phyloP scores from a whole-genome alignment of 2,888 invertebrate genomes.

The Drosophila falleni region DNA sequence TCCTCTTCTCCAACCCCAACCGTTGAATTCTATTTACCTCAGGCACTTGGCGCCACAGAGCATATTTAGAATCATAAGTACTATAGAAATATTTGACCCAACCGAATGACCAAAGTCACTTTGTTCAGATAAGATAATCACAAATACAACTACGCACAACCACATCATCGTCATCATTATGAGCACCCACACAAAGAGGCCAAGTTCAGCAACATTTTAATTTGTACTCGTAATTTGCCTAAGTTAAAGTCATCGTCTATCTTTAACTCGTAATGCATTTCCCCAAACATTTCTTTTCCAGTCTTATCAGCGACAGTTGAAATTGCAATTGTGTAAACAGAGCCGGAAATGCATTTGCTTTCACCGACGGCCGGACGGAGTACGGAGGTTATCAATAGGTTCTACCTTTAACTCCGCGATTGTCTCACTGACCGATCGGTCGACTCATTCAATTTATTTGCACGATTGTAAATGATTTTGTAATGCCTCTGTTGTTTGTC shows the following conservation, averaged over 20 bases:
- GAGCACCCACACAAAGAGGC: slow-evolving; percentile 60
- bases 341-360: slow-evolving; percentile 81
- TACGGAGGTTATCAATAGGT: slow-evolving; percentile 41
- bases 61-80: slow-evolving; percentile 47
- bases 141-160: not conserved
- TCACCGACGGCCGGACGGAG: slow-evolving; percentile 45
- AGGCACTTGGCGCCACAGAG: slow-evolving; percentile 62
- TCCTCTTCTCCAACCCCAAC: slow-evolving; percentile 11
- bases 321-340: slow-evolving; percentile 75
- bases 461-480: slow-evolving; percentile 43
- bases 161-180: slow-evolving; percentile 6
- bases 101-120: slow-evolving; percentile 61
- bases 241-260: slow-evolving; percentile 38
- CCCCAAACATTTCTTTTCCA: slow-evolving; percentile 35
- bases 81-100: slow-evolving; percentile 56
- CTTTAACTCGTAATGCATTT: slow-evolving; percentile 58
- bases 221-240: slow-evolving; percentile 39
- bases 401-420: slow-evolving; percentile 30
- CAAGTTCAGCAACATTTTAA: slow-evolving; percentile 76
- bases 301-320: slow-evolving; percentile 60
- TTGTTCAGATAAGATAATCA: slow-evolving; percentile 51
- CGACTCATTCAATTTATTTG: slow-evolving; percentile 43
- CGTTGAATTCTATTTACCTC: slow-evolving; percentile 27
- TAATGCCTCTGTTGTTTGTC: slow-evolving; percentile 31
- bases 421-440: slow-evolving; percentile 24